A percentile compares a stretch with the other conserved stretches of the same genome.
Evolutionary conservation across 2,888 invertebrate genomes (phyloP).

Genomic region (Amphipyra tragopoginis): DNA sequence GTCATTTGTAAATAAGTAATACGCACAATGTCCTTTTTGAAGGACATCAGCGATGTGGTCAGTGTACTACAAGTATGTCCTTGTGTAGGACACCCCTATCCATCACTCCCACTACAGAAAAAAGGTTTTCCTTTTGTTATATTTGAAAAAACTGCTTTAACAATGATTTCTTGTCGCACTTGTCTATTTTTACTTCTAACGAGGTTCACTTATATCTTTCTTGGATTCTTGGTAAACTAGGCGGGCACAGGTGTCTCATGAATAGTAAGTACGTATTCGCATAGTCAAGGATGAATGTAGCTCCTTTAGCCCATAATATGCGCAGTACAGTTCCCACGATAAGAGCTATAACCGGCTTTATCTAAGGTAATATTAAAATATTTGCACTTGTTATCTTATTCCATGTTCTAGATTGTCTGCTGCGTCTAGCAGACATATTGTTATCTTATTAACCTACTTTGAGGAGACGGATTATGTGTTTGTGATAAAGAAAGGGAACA

Average conservation of each 20-base stretch:
- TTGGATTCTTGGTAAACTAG: too few relatives aligned
- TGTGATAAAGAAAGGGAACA: conserved; percentile 29
- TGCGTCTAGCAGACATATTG: conserved; percentile 12
- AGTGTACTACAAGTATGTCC: background rate
- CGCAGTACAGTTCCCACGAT: conserved; percentile 49
- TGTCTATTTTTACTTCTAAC: background rate
- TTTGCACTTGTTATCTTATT: conserved; percentile 43
- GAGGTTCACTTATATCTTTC: too few relatives aligned
- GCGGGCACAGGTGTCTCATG: too few relatives aligned
- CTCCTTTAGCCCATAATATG: conserved; percentile 1
- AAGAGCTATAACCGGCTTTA: conserved; percentile 28
- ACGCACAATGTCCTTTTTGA: background rate
- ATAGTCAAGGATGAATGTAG: background rate
- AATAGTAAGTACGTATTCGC: background rate
- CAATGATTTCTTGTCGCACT: background rate
- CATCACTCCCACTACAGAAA: conserved; percentile 2
- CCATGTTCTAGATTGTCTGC: conserved; percentile 33
- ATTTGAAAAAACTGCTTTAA: background rate
- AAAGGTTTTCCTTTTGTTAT: conserved; percentile 6
- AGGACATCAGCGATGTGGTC: conserved; percentile 2
- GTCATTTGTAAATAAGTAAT: background rate
- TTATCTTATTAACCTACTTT: conserved; percentile 56
- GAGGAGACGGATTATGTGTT: conserved; percentile 36
- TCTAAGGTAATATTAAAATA: conserved; percentile 38
- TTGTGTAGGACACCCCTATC: background rate